phyloP scores from a whole-genome alignment of 2,113 vertebrate species.

The Atractosteus spatula region DNA sequence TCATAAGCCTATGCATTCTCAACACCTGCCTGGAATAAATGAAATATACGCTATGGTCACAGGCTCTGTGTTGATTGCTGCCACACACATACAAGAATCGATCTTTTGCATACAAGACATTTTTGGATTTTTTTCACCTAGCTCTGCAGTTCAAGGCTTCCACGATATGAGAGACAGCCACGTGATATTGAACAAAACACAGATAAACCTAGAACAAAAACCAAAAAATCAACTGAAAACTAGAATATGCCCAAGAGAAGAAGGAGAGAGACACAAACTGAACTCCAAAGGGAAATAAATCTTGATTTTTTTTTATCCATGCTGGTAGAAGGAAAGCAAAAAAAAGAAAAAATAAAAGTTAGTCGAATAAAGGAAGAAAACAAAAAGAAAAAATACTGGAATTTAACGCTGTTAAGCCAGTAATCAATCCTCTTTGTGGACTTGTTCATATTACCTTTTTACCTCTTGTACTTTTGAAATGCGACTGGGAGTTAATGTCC shows the following conservation, averaged over 20 bases:
- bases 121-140: constrained; percentile 33
- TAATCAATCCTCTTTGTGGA: not conserved
- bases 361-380: constrained; percentile 57
- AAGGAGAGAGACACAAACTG: constrained; percentile 1
- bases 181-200: constrained; percentile 70
- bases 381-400: constrained; percentile 64
- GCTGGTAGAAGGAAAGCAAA: constrained; percentile 76
- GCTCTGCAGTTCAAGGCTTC: constrained; percentile 66
- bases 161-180: constrained; percentile 64
- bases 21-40: too few species aligned
- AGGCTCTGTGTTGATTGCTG: too few species aligned
- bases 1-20: too few species aligned
- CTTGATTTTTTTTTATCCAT: constrained; percentile 51
- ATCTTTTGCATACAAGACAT: too few species aligned
- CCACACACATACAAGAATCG: too few species aligned
- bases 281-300: constrained; percentile 3
- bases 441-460: too few species aligned
- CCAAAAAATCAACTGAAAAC: constrained; percentile 63
- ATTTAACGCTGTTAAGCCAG: constrained; percentile 63
- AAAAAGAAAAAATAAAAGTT: constrained; percentile 69
- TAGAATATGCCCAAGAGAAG: not conserved
- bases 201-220: constrained; percentile 74
- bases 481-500: too few species aligned
- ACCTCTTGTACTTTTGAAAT: too few species aligned
- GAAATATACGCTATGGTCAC: too few species aligned